These are phyloP conservation scores for Lacanobia oleracea DNA, from an alignment of 2,888 invertebrate species.

Conservation along the genomic window DNA sequence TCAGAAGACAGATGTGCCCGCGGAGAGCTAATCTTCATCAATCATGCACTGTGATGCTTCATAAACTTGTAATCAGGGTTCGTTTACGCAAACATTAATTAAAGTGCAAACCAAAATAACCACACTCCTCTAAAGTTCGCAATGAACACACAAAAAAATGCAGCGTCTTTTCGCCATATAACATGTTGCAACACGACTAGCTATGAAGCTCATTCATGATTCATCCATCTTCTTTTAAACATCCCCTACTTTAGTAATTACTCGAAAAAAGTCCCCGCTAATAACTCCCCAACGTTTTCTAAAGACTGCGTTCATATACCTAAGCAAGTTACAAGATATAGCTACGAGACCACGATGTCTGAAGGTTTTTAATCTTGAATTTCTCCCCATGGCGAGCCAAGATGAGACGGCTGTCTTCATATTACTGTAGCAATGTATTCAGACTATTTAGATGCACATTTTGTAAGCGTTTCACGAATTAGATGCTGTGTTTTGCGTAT, in stretches of 20 bases:
- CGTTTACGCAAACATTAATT: conserved; percentile 24
- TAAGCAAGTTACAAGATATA: neutral
- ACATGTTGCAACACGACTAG: conserved; percentile 7
- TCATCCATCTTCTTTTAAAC: conserved; percentile 28
- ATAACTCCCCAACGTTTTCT: conserved; percentile 45
- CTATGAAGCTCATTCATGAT: conserved; percentile 1
- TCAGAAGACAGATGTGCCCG: conserved; percentile 32
- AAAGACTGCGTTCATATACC: conserved; percentile 15
- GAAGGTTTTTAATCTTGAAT: conserved; percentile 77
- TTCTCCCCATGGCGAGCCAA: conserved; percentile 70
- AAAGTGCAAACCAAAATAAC: neutral
- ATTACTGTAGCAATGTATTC: conserved; percentile 66
- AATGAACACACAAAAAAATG: neutral
- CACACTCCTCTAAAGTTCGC: neutral
- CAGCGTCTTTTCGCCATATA: neutral
- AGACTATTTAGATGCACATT: conserved; percentile 52
- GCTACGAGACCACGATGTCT: conserved; percentile 10
- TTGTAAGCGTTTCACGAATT: conserved; percentile 63
- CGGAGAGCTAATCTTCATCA: conserved; percentile 44
- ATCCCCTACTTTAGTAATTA: conserved; percentile 56
- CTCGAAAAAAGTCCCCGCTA: conserved; percentile 43
- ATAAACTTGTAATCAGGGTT: conserved; percentile 16
- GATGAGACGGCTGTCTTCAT: conserved; percentile 72
- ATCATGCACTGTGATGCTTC: conserved; percentile 30
- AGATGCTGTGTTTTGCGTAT: conserved; percentile 39